Percentiles rank a stretch among this genome's conserved stretches.
Conservation (phyloP, 2,113 vertebrate genomes). For the Pteruthius melanotis region DNA sequence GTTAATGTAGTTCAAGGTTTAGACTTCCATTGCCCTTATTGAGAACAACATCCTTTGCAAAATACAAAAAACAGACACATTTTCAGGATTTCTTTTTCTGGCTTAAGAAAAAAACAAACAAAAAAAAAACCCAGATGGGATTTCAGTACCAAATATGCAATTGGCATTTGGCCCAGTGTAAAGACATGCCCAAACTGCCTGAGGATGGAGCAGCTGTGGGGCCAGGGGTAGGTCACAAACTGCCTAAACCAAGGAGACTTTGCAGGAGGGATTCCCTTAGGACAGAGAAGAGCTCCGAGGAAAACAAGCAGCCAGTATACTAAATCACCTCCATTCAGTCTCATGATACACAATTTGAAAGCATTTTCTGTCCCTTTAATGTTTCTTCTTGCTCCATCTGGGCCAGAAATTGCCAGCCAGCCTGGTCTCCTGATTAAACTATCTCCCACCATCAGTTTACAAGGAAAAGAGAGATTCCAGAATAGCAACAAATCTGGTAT, state of each 20-base stretch:
- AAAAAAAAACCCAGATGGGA: neutral
- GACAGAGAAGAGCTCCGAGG: neutral
- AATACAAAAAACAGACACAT: neutral
- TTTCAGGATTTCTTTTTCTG: neutral
- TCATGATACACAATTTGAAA: neutral
- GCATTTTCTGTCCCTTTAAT: neutral
- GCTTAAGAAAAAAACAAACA: neutral
- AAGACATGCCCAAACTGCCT: neutral
- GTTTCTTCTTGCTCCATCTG: neutral
- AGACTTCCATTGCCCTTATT: neutral
- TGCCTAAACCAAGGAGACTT: neutral
- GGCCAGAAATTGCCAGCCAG: neutral
- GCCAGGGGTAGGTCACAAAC: constrained; percentile 19
- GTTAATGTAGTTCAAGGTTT: neutral
- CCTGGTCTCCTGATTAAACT: neutral
- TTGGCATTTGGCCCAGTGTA: constrained; percentile 1
- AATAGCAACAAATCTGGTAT: neutral
- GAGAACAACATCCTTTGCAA: neutral
- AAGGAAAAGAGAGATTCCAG: neutral
- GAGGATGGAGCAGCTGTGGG: constrained; percentile 16
- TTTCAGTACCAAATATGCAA: constrained; percentile 21
- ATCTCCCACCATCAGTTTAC: neutral
- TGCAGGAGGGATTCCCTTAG: neutral
- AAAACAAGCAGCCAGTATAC: neutral
- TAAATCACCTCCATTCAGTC: neutral